Conservation (phyloP, 2,797 vertebrate species). For the Manis javanica region DNA sequence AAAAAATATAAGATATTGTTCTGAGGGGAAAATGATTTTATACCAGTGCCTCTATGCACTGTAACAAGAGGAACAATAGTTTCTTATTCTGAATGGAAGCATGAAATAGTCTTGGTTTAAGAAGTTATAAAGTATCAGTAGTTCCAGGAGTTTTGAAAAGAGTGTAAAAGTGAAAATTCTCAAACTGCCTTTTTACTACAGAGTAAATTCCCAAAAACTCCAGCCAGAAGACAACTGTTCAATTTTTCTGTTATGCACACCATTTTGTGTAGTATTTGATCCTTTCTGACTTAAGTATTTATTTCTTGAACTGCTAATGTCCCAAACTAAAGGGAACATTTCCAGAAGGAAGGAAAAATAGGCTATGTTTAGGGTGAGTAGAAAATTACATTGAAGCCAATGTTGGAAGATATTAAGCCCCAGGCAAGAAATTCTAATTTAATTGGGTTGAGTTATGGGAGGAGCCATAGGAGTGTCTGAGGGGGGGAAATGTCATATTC, state of each 20-base stretch:
- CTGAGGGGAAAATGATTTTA: slow-evolving; percentile 11
- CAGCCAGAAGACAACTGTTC: background rate
- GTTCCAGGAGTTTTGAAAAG: slow-evolving; percentile 39
- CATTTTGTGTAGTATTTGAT: background rate
- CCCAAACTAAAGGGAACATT: too few species aligned
- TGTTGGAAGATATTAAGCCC: too few species aligned
- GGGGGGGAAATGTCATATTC: too few species aligned
- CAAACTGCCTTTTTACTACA: background rate
- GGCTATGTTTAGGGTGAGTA: too few species aligned
- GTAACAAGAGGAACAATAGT: slow-evolving; percentile 66
- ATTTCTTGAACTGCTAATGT: too few species aligned
- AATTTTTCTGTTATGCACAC: background rate
- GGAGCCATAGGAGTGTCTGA: too few species aligned
- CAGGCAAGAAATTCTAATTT: too few species aligned
- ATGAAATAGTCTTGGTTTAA: slow-evolving; percentile 66
- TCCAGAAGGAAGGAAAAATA: too few species aligned
- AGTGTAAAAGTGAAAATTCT: slow-evolving; percentile 42
- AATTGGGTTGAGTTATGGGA: too few species aligned
- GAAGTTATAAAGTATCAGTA: slow-evolving; percentile 50
- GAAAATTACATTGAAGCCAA: too few species aligned
- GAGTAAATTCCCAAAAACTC: background rate
- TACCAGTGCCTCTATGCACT: slow-evolving; percentile 22
- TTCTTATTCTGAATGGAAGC: slow-evolving; percentile 68
- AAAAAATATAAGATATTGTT: background rate
- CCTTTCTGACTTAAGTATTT: background rate